Base-by-base conservation (phyloP, 2,113 vertebrate genomes). In the Nematolebias whitei region DNA sequence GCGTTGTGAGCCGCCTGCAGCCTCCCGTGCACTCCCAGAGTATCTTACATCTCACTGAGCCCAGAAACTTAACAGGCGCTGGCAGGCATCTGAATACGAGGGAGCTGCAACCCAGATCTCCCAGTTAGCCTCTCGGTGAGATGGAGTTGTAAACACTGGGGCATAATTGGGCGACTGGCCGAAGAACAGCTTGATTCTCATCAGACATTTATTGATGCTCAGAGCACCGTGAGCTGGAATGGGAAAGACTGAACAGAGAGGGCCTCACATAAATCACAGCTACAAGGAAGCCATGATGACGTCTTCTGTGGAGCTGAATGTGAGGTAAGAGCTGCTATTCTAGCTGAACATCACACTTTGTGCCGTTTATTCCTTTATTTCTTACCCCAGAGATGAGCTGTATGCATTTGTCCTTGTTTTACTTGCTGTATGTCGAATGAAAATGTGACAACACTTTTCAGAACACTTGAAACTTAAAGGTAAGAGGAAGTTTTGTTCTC, bases 11-110 rank as follows among this genome's bases (percentile, higher is more conserved):
- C 59, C 69, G 39, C 76, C 61, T 41, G 16, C 38, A 50, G 62
- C 72, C 69, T 78, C 69, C 49, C 48, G 12, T 74, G 64, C 1
- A 8, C 71, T 74, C 47, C 38, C 5, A 29, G 32, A 67, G 67
- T 57, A 78, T 71, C 78, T 80, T 71, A 85, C 84, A 79, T 80
- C 78, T 79, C 79, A 84, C 71, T 87, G 88, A 83, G 58, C 62
- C 61, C 72, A 29, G 75, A 61, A 70, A 73, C 76, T 59, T 85
- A 86, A 89, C 78, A 61, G 63, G 71, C 45, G 60, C 76, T 85
- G 85, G 83, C 88, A 88, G 79, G 70, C 65, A 59, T 76, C 71
- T 85, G 84, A 89, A 79, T 82, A 75, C 76, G 66, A 84, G 75
- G 83, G 77, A 69, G 78, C 80, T 49, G 58, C 63, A 71, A 38